Conservation (phyloP, 2,113 vertebrate species). For the Colistium nudipinnis region DNA sequence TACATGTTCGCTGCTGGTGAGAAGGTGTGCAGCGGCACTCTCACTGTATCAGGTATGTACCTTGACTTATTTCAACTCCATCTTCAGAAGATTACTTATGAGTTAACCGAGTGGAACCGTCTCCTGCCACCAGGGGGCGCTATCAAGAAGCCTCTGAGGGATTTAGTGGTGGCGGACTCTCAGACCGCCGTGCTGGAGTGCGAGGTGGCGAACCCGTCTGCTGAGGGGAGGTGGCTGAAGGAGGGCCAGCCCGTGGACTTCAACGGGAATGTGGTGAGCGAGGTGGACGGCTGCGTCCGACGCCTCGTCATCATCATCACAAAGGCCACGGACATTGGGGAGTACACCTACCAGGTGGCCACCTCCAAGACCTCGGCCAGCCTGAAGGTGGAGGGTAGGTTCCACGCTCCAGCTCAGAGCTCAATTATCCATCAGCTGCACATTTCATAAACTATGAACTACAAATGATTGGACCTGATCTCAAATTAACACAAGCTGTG, state of each 20-base stretch:
- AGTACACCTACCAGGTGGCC: constrained; percentile 94
- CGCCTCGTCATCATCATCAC: constrained; percentile 86
- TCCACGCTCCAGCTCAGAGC: not conserved
- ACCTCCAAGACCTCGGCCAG: constrained; percentile 93
- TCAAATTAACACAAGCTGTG: not conserved
- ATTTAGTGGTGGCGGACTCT: constrained; percentile 92
- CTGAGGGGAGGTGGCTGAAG: constrained; percentile 91
- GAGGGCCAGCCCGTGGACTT: constrained; percentile 84
- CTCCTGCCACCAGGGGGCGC: constrained; percentile 85
- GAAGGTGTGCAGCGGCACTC: constrained; percentile 88
- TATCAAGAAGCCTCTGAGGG: constrained; percentile 91
- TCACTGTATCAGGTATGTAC: constrained; percentile 90
- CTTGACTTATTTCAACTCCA: not conserved
- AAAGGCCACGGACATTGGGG: constrained; percentile 89
- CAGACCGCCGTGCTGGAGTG: constrained; percentile 91
- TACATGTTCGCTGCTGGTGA: constrained; percentile 94
- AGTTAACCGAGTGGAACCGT: not conserved
- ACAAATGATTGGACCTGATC: not conserved
- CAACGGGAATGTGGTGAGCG: constrained; percentile 84
- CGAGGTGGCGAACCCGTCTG: constrained; percentile 91
- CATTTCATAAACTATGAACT: not conserved
- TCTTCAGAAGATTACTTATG: not conserved
- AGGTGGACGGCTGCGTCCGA: constrained; percentile 84
- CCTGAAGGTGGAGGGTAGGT: constrained; percentile 91
- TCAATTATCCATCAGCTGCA: not conserved